These are phyloP conservation scores for Amphipyra berbera DNA, from an alignment of 2,888 invertebrate genomes.

Conservation along the genomic window DNA sequence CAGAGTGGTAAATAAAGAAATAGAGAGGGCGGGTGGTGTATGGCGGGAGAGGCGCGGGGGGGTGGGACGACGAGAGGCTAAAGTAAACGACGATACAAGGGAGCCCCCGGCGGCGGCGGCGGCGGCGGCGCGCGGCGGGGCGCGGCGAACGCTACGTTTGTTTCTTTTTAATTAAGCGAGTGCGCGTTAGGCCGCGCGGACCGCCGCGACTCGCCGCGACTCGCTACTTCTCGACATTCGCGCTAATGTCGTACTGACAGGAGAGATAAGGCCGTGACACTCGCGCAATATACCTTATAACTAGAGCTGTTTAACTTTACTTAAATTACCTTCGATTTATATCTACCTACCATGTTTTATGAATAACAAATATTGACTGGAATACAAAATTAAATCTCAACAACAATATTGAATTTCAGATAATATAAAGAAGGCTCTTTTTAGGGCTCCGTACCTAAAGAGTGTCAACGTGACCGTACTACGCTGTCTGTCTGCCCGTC, in stretches of 20 bases:
- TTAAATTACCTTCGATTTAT: too few species aligned
- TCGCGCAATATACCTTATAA: neutral
- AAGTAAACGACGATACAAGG: slow-evolving; percentile 40
- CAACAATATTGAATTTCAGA: too few species aligned
- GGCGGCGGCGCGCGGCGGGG: slow-evolving; percentile 5
- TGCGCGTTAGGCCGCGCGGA: slow-evolving; percentile 11
- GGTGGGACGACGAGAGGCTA: slow-evolving; percentile 9
- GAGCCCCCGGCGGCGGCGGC: slow-evolving; percentile 12
- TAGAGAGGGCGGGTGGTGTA: slow-evolving; percentile 16
- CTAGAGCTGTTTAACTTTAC: neutral
- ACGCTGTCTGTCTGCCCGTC: too few species aligned
- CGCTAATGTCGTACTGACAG: neutral
- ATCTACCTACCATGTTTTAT: too few species aligned
- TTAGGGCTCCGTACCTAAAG: too few species aligned
- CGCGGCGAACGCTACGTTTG: slow-evolving; percentile 31
- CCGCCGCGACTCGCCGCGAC: neutral
- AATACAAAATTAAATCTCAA: too few species aligned
- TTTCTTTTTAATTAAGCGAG: slow-evolving; percentile 61
- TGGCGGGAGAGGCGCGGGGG: neutral
- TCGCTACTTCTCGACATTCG: neutral
- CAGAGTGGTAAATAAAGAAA: slow-evolving; percentile 47
- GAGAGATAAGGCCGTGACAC: neutral
- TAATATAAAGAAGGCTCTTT: too few species aligned
- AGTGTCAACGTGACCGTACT: too few species aligned
- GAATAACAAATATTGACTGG: too few species aligned